phyloP scores from a whole-genome alignment of 2,797 vertebrate species.

The Protonibea diacanthus region DNA sequence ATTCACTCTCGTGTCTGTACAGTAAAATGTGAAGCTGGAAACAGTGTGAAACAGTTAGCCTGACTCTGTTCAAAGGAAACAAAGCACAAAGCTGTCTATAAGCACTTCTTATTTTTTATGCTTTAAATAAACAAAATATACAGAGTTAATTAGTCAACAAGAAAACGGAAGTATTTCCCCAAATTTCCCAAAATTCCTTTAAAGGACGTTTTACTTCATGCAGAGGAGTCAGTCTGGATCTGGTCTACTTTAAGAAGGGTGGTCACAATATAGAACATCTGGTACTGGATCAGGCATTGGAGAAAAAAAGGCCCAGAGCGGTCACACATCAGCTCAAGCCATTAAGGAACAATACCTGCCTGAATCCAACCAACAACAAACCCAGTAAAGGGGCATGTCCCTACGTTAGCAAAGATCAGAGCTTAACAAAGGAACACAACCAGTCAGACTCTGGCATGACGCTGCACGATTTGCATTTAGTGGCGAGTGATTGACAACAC shows the following conservation, averaged over 20 bases:
- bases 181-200: not conserved
- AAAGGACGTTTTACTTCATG: not conserved
- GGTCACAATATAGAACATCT: not conserved
- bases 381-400: constrained; percentile 8
- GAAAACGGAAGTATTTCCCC: not conserved
- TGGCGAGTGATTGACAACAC: constrained; percentile 36
- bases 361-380: not conserved
- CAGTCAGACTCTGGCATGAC: constrained; percentile 32
- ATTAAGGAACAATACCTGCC: not conserved
- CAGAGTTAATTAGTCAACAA: not conserved
- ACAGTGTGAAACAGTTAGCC: not conserved
- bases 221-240: not conserved
- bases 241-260: not conserved
- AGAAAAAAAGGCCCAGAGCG: not conserved
- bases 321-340: not conserved
- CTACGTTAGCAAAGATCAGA: constrained; percentile 27
- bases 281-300: not conserved
- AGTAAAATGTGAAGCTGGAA: not conserved
- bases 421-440: constrained; percentile 26
- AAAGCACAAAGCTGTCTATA: not conserved
- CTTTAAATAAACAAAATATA: not conserved
- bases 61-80: not conserved
- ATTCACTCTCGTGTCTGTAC: not conserved
- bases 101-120: not conserved
- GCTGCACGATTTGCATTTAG: constrained; percentile 49